Evolutionary conservation across 2,888 invertebrate species (phyloP), one percentile per base, ranked within the genome.

Genomic region (Caenorhabditis japonica): DNA sequence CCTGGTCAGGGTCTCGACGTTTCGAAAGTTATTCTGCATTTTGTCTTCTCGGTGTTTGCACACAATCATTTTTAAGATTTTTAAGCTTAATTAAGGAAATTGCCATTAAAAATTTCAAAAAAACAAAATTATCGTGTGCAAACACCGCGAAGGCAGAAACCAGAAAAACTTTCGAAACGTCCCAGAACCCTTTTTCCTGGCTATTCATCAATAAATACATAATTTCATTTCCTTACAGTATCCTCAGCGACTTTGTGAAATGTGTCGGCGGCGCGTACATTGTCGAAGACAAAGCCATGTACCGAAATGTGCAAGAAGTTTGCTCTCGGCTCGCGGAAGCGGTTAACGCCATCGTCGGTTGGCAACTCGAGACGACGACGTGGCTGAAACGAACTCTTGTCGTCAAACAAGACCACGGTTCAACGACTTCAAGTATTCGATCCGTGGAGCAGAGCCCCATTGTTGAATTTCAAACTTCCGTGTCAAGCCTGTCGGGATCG

Each of bases 341-440:
- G 4, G 91, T 93, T 64, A 93, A 93, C 4, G 91, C 91, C 88
- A 92, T 94, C 36, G 94, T 94, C 7, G 94, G 93, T n/a, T 92
- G 94, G n/a, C 93, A 93, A 83, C 90, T 94, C 78, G 94, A 94
- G 87, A 93, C 94, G 88, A 94, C 94, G 1, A 94, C 94, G 0
- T 95, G 94, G 94, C 88, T 94, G 41, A 87, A 87, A 59, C 69
- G 87, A 30, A 87, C 85, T 0, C 72, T 87, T 17, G 86, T 87
- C 39, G 87, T 87, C 12, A 80, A 82, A 39, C 85, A 85, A 44
- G 87, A 87, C 61, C 81, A 80, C 27, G 56, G 71, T 17, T 46
- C 58, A 0, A 33, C 43, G 0, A 46, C 43, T 34, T n/a, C 61
- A 7, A 52, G 53, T 17, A 59, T 74, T 15, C 47, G 74, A 41